These are phyloP conservation scores for Syrrhaptes paradoxus DNA, from an alignment of 2,113 vertebrate species.

Conservation along the genomic window DNA sequence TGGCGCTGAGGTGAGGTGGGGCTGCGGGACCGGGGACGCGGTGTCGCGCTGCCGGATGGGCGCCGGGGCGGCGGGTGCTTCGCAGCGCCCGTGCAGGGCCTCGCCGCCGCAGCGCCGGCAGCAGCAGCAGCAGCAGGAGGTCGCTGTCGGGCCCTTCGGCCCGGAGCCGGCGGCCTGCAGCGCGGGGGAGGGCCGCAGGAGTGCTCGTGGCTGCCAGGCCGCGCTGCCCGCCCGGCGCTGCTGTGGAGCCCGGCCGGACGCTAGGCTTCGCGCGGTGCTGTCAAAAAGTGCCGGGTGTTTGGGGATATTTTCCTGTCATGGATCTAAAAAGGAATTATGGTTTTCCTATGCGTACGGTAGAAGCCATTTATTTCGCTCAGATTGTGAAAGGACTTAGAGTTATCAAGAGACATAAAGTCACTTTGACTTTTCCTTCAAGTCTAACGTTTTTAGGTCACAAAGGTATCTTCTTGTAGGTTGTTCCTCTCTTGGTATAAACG, in stretches of 20 bases:
- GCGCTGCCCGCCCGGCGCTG: not conserved
- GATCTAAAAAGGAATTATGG: rapidly evolving
- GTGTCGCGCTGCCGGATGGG: rapidly evolving
- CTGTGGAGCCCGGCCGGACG: rapidly evolving
- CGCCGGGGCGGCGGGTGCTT: rapidly evolving
- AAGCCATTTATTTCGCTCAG: rapidly evolving
- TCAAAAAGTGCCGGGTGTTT: rapidly evolving
- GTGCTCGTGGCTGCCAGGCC: not conserved
- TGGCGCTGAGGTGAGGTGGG: not conserved
- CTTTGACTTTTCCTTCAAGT: not conserved
- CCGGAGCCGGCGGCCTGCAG: not conserved
- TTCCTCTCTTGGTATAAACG: rapidly evolving
- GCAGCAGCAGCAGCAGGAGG: too few relatives aligned
- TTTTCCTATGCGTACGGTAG: rapidly evolving
- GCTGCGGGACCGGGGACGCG: rapidly evolving
- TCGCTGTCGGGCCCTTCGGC: too few relatives aligned
- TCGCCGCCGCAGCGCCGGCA: too few relatives aligned
- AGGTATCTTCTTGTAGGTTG: rapidly evolving
- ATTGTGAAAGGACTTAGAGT: too few relatives aligned
- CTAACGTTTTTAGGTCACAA: not conserved
- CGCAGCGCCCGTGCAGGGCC: rapidly evolving
- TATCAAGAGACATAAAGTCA: rapidly evolving
- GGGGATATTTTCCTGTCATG: rapidly evolving
- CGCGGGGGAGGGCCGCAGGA: too few relatives aligned
- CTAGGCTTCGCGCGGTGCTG: too few relatives aligned